Evolutionary conservation across 2,113 vertebrate species (phyloP), one percentile per base, ranked within the genome.

Genomic region (Coregonus clupeaformis): DNA sequence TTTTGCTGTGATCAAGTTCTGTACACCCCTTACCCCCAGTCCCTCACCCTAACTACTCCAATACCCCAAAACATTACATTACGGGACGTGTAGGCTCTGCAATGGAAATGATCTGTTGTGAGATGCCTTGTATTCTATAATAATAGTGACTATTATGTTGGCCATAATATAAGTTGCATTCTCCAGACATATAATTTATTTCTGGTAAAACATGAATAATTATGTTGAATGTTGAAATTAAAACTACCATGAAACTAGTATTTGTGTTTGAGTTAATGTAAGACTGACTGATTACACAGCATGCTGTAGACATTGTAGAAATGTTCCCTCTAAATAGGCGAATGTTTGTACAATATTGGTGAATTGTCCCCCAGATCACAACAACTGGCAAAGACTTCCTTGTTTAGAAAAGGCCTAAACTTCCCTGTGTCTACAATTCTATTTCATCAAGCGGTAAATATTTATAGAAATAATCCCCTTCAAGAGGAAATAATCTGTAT

Each of bases 201-300:
- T 82, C 74, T 84, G 71, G 74, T 90, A 78, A 81, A 87, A 84
- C 80, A 87, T 63, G 62, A 88, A 90, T 88, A 85, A 81, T 82
- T 91, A 12, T 42, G 36, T 12, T 42, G 9, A 42, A 86, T 89
- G 88, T 84, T 89, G 91, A 93, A 92, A 92, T 92, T 91, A 42
- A 93, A 93, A 92, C 86, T 81, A 86, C 83, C 82, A 87, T 85
- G 80, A 91, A 92, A 92, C 82, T 78, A 88, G n/a, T 29, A 7
- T 62, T 22, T 49, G 52, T 65, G 65, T 65, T 25, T 55, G 36
- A 36, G 29, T 70, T 64, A 55, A 72, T 42, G 36, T 14, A 16
- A 22, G 24, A 32, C 32, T 65, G 20, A 9, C 29, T 45, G 65
- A 29, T 55, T 18, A 55, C 11, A 36, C 22, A 25, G 59, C 27